Conservation (phyloP, 2,113 vertebrate genomes). For the Cyanoramphus novaezelandiae region DNA sequence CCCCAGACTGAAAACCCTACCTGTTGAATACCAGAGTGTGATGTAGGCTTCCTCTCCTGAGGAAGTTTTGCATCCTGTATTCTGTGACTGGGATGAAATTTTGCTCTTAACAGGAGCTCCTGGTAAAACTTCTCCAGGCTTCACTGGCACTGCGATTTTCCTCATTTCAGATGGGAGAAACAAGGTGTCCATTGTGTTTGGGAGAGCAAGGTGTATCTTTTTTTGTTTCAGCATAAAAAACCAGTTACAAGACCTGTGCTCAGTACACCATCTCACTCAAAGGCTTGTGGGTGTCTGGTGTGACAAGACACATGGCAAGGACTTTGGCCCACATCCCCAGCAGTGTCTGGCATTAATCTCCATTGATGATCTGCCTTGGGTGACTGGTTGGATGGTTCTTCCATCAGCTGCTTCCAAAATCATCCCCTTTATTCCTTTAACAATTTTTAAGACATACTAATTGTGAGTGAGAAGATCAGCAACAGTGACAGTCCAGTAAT, state of each 20-base stretch:
- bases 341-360: neutral
- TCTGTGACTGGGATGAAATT: neutral
- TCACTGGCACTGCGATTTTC: neutral
- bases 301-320: neutral
- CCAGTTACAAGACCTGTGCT: neutral
- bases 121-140: neutral
- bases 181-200: neutral
- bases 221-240: neutral
- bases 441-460: neutral
- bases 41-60: neutral
- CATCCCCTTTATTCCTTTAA: neutral
- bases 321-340: neutral
- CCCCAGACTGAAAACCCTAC: neutral
- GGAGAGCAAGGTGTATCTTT: neutral
- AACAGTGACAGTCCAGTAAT: accelerated
- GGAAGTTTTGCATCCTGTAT: neutral
- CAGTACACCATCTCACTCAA: neutral
- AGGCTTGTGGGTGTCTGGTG: neutral
- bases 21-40: accelerated
- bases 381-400: neutral
- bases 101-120: neutral
- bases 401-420: neutral
- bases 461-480: neutral
- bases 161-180: neutral
- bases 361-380: neutral